Evolutionary conservation across 2,888 invertebrate genomes (phyloP).

Genomic region (Linhomoeus sp.): DNA sequence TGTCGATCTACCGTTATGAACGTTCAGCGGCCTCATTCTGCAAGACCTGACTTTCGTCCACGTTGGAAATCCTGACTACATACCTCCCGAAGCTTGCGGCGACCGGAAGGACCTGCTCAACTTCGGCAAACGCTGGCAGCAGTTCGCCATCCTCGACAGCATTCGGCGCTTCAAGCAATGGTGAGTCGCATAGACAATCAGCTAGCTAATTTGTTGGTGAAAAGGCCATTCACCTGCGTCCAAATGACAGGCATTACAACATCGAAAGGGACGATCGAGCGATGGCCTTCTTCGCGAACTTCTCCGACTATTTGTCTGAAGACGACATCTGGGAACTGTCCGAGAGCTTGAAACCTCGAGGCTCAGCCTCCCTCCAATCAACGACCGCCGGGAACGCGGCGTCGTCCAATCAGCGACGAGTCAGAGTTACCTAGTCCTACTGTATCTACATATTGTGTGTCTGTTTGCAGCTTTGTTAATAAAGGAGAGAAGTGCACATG

Average conservation of each 20-base stretch:
- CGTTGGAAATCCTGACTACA: constrained; percentile 76
- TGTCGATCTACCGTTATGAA: not conserved
- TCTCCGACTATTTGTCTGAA: constrained; percentile 81
- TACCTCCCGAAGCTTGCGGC: constrained; percentile 41
- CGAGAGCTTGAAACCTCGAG: constrained; percentile 78
- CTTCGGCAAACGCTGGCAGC: constrained; percentile 95
- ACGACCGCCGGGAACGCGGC: no score
- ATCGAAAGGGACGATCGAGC: constrained; percentile 82
- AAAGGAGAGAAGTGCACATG: no score
- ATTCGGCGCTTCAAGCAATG: constrained; percentile 93
- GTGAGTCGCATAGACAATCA: constrained; percentile 35
- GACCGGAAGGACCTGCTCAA: constrained; percentile 48
- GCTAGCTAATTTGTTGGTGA: not conserved
- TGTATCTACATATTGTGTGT: no score
- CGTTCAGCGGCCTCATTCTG: constrained; percentile 66
- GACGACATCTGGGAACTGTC: constrained; percentile 98
- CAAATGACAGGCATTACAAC: constrained; percentile 52
- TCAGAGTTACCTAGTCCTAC: no score
- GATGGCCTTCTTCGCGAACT: constrained; percentile 83
- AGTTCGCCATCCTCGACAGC: constrained; percentile 89
- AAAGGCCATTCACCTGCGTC: not conserved
- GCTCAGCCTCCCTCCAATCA: no score
- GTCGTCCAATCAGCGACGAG: no score
- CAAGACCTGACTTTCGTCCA: constrained; percentile 98
- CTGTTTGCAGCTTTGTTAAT: no score